A percentile compares a stretch with the other conserved stretches of the same genome.
Conservation (phyloP, 64 coral and sea anemone genomes). For the Cladopsammia gracilis region DNA sequence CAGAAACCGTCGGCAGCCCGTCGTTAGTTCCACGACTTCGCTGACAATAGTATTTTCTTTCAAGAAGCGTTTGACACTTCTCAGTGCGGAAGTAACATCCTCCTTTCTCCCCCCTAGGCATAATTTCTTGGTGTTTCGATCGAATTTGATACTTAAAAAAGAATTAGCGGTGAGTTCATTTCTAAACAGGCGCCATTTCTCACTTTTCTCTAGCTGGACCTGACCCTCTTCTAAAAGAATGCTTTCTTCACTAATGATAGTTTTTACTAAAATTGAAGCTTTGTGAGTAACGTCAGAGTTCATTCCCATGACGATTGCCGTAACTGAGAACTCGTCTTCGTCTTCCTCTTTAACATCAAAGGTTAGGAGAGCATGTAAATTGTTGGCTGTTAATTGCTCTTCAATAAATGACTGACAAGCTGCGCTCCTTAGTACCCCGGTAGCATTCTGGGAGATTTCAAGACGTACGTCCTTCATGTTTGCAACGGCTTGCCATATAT, state of each 20-base stretch:
- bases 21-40: neutral
- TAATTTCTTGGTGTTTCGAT: neutral
- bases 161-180: neutral
- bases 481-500: neutral
- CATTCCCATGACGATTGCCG: conserved; percentile 1
- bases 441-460: neutral
- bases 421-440: neutral
- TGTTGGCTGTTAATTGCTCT: neutral
- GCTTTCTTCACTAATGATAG: conserved; percentile 9
- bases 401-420: neutral
- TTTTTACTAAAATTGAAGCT: neutral
- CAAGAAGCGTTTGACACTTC: conserved; percentile 16
- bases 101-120: conserved; percentile 17
- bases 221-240: conserved; percentile 36
- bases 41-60: conserved; percentile 52
- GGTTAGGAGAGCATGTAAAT: conserved; percentile 3
- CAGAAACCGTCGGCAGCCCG: conserved; percentile 15
- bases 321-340: neutral
- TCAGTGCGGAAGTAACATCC: neutral
- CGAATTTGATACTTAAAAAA: neutral
- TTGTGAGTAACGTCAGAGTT: neutral
- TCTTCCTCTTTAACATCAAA: neutral
- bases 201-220: conserved; percentile 1
- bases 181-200: conserved; percentile 19
- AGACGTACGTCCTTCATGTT: neutral